Conservation (phyloP, 1,140 invertebrate genomes). For the Heliconius melpomene region DNA sequence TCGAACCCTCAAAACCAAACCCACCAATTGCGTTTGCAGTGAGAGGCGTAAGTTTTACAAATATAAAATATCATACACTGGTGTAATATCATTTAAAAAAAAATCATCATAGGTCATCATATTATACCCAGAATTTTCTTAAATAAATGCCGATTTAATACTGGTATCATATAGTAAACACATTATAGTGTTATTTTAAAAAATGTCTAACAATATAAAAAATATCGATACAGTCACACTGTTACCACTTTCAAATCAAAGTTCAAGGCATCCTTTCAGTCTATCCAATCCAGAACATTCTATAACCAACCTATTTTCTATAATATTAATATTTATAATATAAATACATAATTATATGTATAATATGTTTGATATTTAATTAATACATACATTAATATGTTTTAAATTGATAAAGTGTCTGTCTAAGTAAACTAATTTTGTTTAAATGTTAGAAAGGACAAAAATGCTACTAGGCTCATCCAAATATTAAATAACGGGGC, state of each 20-base stretch:
- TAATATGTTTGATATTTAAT: neutral
- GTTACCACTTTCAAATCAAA: slow-evolving; percentile 45
- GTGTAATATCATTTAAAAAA: slow-evolving; percentile 1
- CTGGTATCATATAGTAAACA: slow-evolving; percentile 44
- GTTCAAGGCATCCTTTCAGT: slow-evolving; percentile 66
- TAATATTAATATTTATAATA: neutral
- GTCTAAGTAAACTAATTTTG: neutral
- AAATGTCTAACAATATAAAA: slow-evolving; percentile 27
- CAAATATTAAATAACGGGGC: no score
- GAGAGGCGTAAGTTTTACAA: neutral
- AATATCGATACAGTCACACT: slow-evolving; percentile 40
- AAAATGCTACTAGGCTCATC: no score
- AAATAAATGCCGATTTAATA: slow-evolving; percentile 73
- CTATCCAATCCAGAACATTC: slow-evolving; percentile 41
- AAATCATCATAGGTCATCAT: slow-evolving; percentile 17
- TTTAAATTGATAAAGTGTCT: neutral
- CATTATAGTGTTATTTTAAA: slow-evolving; percentile 2
- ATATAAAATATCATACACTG: neutral
- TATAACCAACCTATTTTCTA: neutral
- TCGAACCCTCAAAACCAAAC: no score
- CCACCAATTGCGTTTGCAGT: no score
- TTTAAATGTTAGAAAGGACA: neutral
- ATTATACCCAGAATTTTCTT: slow-evolving; percentile 10
- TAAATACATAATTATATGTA: slow-evolving; percentile 5
- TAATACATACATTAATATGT: slow-evolving; percentile 7